A percentile compares a stretch with the other conserved stretches of the same genome.
Conservation (phyloP, 2,113 vertebrate genomes). For the Boulengeromyrus knoepffleri region DNA sequence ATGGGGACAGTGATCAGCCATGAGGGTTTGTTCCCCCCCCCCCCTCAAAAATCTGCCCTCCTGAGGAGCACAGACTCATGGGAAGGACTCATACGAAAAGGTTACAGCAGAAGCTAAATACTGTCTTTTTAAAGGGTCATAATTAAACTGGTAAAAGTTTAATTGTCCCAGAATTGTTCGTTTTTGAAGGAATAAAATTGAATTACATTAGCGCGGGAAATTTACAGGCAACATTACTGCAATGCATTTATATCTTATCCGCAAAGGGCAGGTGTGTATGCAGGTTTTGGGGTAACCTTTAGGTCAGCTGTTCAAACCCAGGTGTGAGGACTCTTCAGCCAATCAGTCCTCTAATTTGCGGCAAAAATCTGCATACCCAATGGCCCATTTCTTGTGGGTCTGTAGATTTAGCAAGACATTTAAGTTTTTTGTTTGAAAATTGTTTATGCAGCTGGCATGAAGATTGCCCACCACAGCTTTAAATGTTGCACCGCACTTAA, state of each 20-base stretch:
- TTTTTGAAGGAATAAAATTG: neutral
- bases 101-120: neutral
- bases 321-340: too few relatives aligned
- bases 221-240: neutral
- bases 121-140: neutral
- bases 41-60: constrained; percentile 30
- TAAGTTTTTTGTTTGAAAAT: neutral
- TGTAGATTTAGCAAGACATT: neutral
- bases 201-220: neutral
- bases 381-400: neutral
- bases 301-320: too few relatives aligned
- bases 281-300: too few relatives aligned
- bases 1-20: constrained; percentile 49
- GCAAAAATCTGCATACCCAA: too few relatives aligned
- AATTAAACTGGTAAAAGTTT: neutral
- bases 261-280: too few relatives aligned
- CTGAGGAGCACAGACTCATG: constrained; percentile 23
- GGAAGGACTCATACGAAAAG: constrained; percentile 12
- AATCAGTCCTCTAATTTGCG: too few relatives aligned
- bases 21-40: constrained; percentile 27
- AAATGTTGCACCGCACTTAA: neutral
- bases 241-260: neutral
- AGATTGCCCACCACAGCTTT: neutral
- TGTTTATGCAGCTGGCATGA: neutral
- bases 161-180: neutral